phyloP scores from a whole-genome alignment of 2,797 vertebrate genomes.

The Epinephelus awoara region DNA sequence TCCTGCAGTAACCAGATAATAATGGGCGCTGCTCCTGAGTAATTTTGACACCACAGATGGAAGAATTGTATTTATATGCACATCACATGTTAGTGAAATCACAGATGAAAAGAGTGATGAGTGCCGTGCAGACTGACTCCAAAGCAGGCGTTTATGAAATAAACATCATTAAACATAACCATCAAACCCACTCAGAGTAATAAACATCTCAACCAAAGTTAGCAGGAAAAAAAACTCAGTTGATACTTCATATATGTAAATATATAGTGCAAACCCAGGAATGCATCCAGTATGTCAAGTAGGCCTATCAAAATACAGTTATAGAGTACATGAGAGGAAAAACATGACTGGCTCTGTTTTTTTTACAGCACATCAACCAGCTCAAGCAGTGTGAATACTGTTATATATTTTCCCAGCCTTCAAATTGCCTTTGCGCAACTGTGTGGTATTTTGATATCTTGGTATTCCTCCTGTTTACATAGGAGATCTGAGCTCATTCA shows the following conservation, averaged over 20 bases:
- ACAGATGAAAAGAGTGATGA: not conserved
- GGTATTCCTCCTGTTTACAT: not conserved
- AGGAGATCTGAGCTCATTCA: not conserved
- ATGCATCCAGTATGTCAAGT: not conserved
- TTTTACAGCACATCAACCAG: not conserved
- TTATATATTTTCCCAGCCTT: not conserved
- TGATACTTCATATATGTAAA: not conserved
- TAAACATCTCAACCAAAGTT: not conserved
- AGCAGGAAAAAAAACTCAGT: not conserved
- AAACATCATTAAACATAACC: not conserved
- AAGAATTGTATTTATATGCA: not conserved
- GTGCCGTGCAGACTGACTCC: not conserved
- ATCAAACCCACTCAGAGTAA: not conserved
- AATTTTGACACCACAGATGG: not conserved
- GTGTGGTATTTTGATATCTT: not conserved
- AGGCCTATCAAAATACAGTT: not conserved
- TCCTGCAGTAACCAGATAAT: not conserved
- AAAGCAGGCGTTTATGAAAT: not conserved
- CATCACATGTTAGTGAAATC: not conserved
- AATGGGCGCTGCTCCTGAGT: constrained; percentile 2
- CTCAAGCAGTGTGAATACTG: not conserved
- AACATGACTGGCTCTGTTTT: not conserved
- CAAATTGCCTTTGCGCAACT: not conserved
- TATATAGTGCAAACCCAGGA: not conserved
- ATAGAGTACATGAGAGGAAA: not conserved